These are phyloP conservation scores for Acropternis orthonyx DNA, from an alignment of 2,797 vertebrate species.

Conservation along the genomic window DNA sequence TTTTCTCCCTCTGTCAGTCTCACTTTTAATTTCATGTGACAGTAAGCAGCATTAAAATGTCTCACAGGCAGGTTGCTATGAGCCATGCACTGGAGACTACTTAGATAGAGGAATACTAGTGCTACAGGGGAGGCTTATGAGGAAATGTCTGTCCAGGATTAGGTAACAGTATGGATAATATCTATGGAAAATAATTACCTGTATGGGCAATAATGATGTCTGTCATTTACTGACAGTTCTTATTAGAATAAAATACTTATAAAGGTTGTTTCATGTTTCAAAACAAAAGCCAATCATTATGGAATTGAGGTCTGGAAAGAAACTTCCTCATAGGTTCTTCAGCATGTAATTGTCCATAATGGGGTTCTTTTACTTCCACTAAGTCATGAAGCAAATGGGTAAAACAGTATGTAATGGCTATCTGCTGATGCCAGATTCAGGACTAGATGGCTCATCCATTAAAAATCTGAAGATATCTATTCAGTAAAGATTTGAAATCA, in stretches of 20 bases:
- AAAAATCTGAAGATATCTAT: background rate
- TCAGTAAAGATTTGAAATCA: background rate
- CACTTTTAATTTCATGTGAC: background rate
- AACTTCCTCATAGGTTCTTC: background rate
- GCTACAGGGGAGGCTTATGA: background rate
- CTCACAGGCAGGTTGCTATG: background rate
- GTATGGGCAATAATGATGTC: background rate
- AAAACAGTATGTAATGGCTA: background rate
- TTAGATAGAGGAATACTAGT: background rate
- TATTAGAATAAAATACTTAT: constrained; percentile 47
- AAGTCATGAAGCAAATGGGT: background rate
- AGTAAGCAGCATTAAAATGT: background rate
- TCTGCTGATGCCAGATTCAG: background rate
- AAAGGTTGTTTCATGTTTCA: background rate
- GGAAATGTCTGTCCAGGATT: background rate
- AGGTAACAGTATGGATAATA: background rate
- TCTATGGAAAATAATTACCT: background rate
- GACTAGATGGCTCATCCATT: background rate
- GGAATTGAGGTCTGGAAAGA: background rate
- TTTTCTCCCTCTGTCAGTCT: background rate
- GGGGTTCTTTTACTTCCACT: constrained; percentile 1
- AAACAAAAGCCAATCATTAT: constrained; percentile 5
- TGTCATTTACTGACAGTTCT: background rate
- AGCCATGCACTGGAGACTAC: background rate
- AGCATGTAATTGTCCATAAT: constrained; percentile 19